phyloP scores from a whole-genome alignment of 2,888 invertebrate genomes.

The Aethes cnicana region DNA sequence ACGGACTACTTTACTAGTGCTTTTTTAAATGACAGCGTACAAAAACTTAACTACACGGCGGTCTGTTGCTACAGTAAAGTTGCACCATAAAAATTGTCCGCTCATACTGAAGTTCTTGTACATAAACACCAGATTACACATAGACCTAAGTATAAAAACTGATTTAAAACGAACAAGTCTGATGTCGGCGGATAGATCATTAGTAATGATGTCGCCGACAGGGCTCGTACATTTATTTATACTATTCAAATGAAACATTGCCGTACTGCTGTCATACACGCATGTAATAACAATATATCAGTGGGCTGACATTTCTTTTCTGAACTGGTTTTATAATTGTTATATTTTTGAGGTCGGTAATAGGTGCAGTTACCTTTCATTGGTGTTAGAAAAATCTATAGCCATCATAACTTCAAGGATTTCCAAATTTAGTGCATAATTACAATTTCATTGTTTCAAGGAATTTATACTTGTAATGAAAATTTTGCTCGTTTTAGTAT shows the following conservation, averaged over 20 bases:
- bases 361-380: conserved; percentile 5
- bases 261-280: conserved; percentile 21
- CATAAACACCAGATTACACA: too few relatives aligned
- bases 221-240: conserved; percentile 26
- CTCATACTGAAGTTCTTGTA: too few relatives aligned
- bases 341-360: neutral
- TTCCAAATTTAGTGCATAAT: too few relatives aligned
- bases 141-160: neutral
- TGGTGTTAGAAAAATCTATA: too few relatives aligned
- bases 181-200: conserved; percentile 28
- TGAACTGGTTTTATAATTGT: conserved; percentile 3
- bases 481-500: too few relatives aligned
- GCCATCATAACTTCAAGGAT: too few relatives aligned
- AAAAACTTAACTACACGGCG: too few relatives aligned
- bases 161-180: neutral
- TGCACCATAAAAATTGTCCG: too few relatives aligned
- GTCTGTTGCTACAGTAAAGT: too few relatives aligned
- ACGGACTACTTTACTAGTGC: conserved; percentile 8
- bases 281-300: conserved; percentile 30
- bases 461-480: neutral
- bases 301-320: conserved; percentile 20
- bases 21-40: neutral
- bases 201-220: conserved; percentile 29
- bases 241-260: conserved; percentile 32
- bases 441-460: neutral